A percentile compares a stretch with the other conserved stretches of the same genome.
Conservation (phyloP, 2,113 vertebrate species). For the Pelecanus crispus region DNA sequence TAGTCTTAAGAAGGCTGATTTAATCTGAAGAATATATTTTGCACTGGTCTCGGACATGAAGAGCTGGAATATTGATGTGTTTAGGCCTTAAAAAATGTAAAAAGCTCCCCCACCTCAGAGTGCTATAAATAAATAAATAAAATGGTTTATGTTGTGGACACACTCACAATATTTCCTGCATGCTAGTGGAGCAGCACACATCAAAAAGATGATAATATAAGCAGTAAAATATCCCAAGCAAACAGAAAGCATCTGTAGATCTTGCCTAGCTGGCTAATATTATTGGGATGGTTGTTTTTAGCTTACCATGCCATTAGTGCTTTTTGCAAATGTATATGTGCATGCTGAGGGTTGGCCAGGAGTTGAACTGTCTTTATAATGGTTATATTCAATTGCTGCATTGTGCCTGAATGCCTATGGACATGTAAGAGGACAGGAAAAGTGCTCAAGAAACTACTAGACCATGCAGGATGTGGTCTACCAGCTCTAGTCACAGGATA, state of each 20-base stretch:
- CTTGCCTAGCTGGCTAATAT: constrained; percentile 29
- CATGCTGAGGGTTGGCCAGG: constrained; percentile 1
- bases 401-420: background rate
- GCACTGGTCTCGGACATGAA: constrained; percentile 24
- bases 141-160: constrained; percentile 22
- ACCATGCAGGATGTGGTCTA: constrained; percentile 15
- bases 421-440: background rate
- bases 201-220: constrained; percentile 46
- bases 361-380: background rate
- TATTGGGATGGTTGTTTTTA: constrained; percentile 1
- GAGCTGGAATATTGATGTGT: constrained; percentile 45
- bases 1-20: constrained; percentile 49
- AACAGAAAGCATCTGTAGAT: constrained; percentile 66
- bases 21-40: constrained; percentile 58
- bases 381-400: background rate
- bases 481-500: background rate
- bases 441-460: background rate
- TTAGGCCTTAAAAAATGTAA: constrained; percentile 3
- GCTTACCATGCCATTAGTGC: background rate
- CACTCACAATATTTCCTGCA: constrained; percentile 33
- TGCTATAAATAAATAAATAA: constrained; percentile 54
- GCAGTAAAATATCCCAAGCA: constrained; percentile 69
- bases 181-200: background rate
- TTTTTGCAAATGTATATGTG: constrained; percentile 13
- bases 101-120: background rate